Evolutionary conservation across 2,888 invertebrate species (phyloP).

Genomic region (Apamea epomidion): DNA sequence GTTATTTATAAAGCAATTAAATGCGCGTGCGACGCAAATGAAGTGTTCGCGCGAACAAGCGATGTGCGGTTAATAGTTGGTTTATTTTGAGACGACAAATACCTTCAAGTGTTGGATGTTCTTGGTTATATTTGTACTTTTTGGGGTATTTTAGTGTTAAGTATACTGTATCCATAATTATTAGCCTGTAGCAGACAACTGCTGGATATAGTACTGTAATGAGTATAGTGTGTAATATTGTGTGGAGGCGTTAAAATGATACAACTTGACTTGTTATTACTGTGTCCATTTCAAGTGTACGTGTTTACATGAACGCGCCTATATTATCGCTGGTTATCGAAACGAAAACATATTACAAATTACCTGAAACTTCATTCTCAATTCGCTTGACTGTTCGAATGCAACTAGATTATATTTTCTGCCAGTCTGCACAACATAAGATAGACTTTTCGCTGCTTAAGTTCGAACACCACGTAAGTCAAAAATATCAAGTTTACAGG

Average conservation of each 20-base stretch:
- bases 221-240: not conserved
- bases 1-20: constrained; percentile 78
- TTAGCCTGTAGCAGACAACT: not conserved
- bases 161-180: not conserved
- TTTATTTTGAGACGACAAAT: constrained; percentile 58
- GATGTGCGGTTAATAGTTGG: constrained; percentile 61
- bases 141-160: constrained; percentile 14
- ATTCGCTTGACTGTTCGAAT: not conserved
- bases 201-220: not conserved
- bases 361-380: not conserved
- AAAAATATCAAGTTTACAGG: no score
- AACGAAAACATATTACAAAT: not conserved
- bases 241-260: not conserved
- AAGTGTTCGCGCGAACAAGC: constrained; percentile 64
- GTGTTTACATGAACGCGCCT: not conserved
- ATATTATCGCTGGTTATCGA: no score
- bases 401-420: not conserved
- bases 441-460: not conserved
- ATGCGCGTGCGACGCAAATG: constrained; percentile 64
- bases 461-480: no score
- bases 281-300: not conserved
- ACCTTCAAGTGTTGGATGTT: constrained; percentile 26
- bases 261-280: not conserved
- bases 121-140: constrained; percentile 26
- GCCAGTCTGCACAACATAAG: not conserved